Evolutionary conservation across 2,113 vertebrate genomes (phyloP).

Genomic region (Menura novaehollandiae): DNA sequence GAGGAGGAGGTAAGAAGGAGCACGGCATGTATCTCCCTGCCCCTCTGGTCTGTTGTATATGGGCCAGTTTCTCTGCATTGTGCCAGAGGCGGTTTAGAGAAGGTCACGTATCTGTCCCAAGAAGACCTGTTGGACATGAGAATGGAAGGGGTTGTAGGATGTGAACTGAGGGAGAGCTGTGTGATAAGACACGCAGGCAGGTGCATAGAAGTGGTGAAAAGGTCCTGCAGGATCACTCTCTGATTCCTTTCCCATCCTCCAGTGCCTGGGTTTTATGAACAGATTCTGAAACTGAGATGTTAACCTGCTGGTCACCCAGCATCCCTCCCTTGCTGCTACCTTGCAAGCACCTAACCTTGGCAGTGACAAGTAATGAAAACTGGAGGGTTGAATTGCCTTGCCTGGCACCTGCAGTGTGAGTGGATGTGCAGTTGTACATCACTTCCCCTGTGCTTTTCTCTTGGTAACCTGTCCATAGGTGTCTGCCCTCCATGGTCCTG

Average conservation of each 20-base stretch:
- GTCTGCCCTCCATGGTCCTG: neutral
- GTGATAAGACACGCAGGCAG: neutral
- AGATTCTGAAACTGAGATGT: neutral
- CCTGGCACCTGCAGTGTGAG: neutral
- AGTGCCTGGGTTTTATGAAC: neutral
- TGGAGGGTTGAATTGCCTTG: neutral
- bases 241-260: neutral
- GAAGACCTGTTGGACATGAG: neutral
- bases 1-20: neutral
- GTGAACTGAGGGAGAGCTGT: neutral
- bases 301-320: neutral
- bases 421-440: accelerated
- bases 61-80: neutral
- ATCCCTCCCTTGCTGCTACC: neutral
- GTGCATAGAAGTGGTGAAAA: neutral
- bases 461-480: neutral
- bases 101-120: neutral
- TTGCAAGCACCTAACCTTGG: neutral
- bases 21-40: neutral
- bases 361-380: neutral
- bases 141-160: neutral
- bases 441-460: neutral
- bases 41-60: neutral
- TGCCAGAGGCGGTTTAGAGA: neutral
- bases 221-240: neutral